Evolutionary conservation across 2,113 vertebrate genomes (phyloP).

Genomic region (Etheostoma cragini): DNA sequence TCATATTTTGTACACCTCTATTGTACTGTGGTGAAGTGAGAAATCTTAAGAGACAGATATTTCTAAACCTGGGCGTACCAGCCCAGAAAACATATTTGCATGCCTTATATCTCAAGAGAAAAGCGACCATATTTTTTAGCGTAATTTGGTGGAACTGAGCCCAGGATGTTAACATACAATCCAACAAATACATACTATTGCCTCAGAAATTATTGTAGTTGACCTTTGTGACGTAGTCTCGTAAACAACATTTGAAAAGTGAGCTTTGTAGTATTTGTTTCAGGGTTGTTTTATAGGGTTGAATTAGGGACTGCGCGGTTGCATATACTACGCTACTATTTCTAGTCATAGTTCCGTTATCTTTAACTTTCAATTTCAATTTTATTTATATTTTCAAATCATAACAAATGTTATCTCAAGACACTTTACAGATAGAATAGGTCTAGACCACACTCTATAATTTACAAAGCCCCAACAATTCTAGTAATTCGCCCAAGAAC

Average conservation of each 20-base stretch:
- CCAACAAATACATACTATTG: not conserved
- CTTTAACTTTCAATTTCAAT: too few species aligned
- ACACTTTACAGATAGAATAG: too few species aligned
- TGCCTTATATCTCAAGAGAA: not conserved
- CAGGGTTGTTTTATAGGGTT: not conserved
- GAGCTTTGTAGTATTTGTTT: not conserved
- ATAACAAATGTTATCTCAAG: too few species aligned
- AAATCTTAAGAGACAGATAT: not conserved
- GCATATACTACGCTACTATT: too few species aligned
- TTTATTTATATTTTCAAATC: too few species aligned
- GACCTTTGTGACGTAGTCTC: not conserved
- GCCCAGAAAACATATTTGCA: not conserved
- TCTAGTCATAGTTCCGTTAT: too few species aligned
- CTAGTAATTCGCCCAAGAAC: too few species aligned
- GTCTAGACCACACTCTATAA: too few species aligned
- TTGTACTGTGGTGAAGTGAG: not conserved
- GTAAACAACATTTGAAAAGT: too few species aligned
- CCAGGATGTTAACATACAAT: not conserved
- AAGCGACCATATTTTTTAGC: not conserved
- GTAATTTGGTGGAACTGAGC: not conserved
- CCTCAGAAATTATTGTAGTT: not conserved
- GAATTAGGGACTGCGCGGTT: not conserved
- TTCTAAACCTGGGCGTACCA: not conserved
- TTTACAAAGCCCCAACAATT: too few species aligned
- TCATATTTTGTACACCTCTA: too few species aligned